phyloP scores from a whole-genome alignment of 1,140 invertebrate genomes.

The Kradibia gibbosae region DNA sequence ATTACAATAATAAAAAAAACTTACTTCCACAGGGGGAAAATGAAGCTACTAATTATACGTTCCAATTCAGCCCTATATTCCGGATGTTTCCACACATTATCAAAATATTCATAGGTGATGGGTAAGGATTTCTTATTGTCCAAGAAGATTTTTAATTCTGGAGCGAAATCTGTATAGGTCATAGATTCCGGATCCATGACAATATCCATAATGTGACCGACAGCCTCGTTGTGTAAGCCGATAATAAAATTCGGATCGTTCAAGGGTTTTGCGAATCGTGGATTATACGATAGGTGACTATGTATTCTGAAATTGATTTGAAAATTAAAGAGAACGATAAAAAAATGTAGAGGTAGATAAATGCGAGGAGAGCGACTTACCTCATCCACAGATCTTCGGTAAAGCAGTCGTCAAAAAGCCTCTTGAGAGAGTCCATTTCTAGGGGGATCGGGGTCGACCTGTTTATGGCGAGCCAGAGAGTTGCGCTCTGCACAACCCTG shows the following conservation, averaged over 20 bases:
- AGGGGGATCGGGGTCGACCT: slow-evolving; percentile 72
- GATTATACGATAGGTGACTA: slow-evolving; percentile 71
- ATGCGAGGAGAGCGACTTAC: slow-evolving; percentile 48
- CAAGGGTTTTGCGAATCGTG: slow-evolving; percentile 68
- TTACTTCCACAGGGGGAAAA: slow-evolving; percentile 67
- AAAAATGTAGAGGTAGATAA: too few relatives aligned
- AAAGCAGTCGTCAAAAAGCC: slow-evolving; percentile 74
- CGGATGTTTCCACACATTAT: slow-evolving; percentile 71
- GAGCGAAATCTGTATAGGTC: slow-evolving; percentile 71
- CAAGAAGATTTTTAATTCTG: slow-evolving; percentile 72
- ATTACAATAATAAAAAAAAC: slow-evolving; percentile 31
- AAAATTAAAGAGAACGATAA: too few relatives aligned
- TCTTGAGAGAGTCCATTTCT: slow-evolving; percentile 75
- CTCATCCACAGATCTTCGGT: slow-evolving; percentile 79
- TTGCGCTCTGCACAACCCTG: slow-evolving; percentile 72
- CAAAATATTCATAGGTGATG: slow-evolving; percentile 74
- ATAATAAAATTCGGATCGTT: slow-evolving; percentile 76
- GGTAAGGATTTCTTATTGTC: slow-evolving; percentile 63
- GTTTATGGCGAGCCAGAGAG: slow-evolving; percentile 76
- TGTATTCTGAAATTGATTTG: slow-evolving; percentile 67
- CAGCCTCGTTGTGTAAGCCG: slow-evolving; percentile 78
- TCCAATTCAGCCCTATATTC: slow-evolving; percentile 61
- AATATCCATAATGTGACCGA: slow-evolving; percentile 76
- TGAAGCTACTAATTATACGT: slow-evolving; percentile 56
- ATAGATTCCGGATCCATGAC: slow-evolving; percentile 73